Base-by-base conservation (phyloP, 2,113 vertebrate genomes). In the Grus americana region DNA sequence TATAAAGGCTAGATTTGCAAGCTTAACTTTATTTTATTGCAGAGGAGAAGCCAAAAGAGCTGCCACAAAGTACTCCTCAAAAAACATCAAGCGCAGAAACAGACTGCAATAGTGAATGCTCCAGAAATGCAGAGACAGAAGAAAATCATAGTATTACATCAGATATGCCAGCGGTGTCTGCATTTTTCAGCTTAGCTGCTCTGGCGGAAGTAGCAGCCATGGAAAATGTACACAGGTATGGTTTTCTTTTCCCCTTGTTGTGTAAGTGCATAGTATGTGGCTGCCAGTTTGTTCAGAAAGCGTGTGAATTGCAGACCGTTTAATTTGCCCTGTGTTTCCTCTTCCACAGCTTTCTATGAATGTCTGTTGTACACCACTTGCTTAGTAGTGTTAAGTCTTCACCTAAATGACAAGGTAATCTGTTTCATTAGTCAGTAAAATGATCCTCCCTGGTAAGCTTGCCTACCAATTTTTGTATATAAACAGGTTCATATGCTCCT, bases 151-250 rank as follows among this genome's bases (percentile, higher is more conserved):
- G 98, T 97, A 97, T 98, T 92, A 96, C 98, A 7, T 97, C 97
- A 6, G 98, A 99, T 91, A 98, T 98, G 97, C 98, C 98, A 83
- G 95, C 98, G 0, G 97, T 98, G 91, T 98, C 99, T 72, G 98
- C 99, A 4, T 99, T 99, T 98, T 99, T 99, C 91, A 99, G 99
- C 96, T 97, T 99, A 71, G 98, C 99, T n/a, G 99, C 99, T 29
- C 98, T 99, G n/a, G 99, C 99, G 19, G 99, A 99, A 95, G 99
- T 99, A 34, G 99, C 99, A n/a, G 99, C 99, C 97, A 99, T 99
- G 99, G 99, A 99, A 97, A 99, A 99, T 4, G 98, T 98, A 96
- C 99, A 99, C 98, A 99, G 99, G 99, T 99, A 85, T 61, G 76
- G 47, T 70, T 61, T 86, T 57, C 47, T 82, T 93, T 81, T 54